These are phyloP conservation scores for Drosophila crucigera DNA, from an alignment of 2,888 invertebrate genomes.

Conservation along the genomic window DNA sequence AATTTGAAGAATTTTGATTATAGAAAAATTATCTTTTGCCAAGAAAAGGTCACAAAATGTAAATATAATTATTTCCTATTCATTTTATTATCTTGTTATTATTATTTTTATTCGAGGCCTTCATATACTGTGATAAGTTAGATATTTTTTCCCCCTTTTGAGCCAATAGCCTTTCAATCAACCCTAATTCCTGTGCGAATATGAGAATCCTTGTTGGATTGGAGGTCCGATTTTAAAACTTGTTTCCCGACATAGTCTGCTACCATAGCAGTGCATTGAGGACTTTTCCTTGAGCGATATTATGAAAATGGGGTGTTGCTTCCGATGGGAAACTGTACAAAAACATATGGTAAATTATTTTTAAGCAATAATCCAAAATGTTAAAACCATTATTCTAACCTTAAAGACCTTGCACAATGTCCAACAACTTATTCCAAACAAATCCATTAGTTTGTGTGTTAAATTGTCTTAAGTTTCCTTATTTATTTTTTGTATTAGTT, in stretches of 20 bases:
- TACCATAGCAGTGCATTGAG: not conserved
- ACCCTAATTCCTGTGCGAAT: not conserved
- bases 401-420: not conserved
- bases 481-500: not conserved
- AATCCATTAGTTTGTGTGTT: not conserved
- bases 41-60: not conserved
- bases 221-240: not conserved
- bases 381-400: not conserved
- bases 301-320: not conserved
- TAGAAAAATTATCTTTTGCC: not conserved
- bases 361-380: not conserved
- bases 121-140: not conserved
- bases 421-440: not conserved
- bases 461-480: not conserved
- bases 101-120: not conserved
- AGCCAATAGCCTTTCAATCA: not conserved
- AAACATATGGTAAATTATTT: not conserved
- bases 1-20: not conserved
- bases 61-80: not conserved
- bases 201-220: not conserved
- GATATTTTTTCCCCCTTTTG: not conserved
- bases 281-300: not conserved
- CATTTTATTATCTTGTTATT: not conserved
- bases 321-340: not conserved
- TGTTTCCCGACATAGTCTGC: not conserved